phyloP scores from a whole-genome alignment of 2,888 invertebrate genomes.

The Cerastis rubricosa region DNA sequence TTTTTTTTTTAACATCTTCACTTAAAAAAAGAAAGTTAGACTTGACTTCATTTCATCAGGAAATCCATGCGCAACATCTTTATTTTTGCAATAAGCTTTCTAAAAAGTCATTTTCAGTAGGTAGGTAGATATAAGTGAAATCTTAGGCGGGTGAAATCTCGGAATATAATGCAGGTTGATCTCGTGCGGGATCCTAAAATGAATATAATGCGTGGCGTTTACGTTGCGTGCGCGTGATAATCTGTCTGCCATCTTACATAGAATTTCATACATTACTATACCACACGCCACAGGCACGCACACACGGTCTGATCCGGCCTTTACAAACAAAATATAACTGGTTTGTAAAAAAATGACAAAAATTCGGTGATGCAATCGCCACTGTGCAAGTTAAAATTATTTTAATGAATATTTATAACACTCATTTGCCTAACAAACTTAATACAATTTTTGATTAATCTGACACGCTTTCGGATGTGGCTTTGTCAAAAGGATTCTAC shows the following conservation, averaged over 20 bases:
- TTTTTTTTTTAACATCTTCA: too few species aligned
- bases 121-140: too few species aligned
- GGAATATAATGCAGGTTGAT: too few species aligned
- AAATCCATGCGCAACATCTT: too few species aligned
- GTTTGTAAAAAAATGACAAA: background rate
- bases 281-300: background rate
- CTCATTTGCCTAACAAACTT: constrained; percentile 13
- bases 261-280: background rate
- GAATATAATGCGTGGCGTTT: too few species aligned
- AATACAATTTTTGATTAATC: constrained; percentile 3
- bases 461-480: background rate
- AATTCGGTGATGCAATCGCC: background rate
- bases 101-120: too few species aligned
- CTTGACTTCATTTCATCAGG: too few species aligned
- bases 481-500: constrained; percentile 3
- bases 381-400: background rate
- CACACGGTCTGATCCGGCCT: background rate
- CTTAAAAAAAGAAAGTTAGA: too few species aligned
- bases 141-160: too few species aligned
- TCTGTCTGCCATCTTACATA: background rate
- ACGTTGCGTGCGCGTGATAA: background rate
- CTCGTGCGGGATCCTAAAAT: too few species aligned
- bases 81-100: too few species aligned
- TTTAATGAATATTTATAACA: constrained; percentile 25
- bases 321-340: background rate